These are phyloP conservation scores for Scaeva pyrastri DNA, from an alignment of 2,888 invertebrate genomes.

Conservation along the genomic window DNA sequence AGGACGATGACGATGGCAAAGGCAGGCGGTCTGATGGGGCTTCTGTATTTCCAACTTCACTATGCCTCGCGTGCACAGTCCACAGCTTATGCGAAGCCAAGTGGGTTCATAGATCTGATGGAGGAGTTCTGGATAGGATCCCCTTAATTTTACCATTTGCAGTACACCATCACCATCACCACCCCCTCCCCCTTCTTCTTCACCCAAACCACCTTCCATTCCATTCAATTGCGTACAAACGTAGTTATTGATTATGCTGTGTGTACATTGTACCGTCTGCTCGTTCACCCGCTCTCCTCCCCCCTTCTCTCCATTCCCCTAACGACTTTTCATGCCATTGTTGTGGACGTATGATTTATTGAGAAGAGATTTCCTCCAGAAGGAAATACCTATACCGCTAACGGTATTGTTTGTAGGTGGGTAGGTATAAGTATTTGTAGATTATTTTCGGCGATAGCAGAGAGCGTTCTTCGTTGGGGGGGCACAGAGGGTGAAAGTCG, in stretches of 20 bases:
- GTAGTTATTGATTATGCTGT: slow-evolving; percentile 68
- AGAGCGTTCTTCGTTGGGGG: background rate
- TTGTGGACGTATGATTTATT: slow-evolving; percentile 73
- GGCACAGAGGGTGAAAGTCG: background rate
- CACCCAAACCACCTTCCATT: background rate
- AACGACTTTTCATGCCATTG: slow-evolving; percentile 70
- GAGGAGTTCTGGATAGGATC: slow-evolving; percentile 4
- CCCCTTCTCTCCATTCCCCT: too few species aligned
- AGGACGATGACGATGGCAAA: too few species aligned
- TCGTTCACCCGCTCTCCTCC: too few species aligned
- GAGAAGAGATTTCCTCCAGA: slow-evolving; percentile 68
- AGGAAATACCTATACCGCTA: slow-evolving; percentile 44
- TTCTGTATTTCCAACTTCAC: slow-evolving; percentile 23
- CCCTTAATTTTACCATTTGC: background rate
- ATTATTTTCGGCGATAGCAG: slow-evolving; percentile 68
- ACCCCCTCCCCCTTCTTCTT: too few species aligned
- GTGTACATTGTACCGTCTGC: slow-evolving; percentile 47
- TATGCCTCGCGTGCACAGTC: background rate
- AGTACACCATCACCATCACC: too few species aligned
- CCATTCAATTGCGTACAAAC: slow-evolving; percentile 67
- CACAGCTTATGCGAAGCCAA: too few species aligned
- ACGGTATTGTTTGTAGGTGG: slow-evolving; percentile 17
- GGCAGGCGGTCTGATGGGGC: background rate
- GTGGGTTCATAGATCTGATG: slow-evolving; percentile 10
- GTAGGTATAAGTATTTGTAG: slow-evolving; percentile 25